Evolutionary conservation across 2,113 vertebrate genomes (phyloP).

Genomic region (Centropristis striata): DNA sequence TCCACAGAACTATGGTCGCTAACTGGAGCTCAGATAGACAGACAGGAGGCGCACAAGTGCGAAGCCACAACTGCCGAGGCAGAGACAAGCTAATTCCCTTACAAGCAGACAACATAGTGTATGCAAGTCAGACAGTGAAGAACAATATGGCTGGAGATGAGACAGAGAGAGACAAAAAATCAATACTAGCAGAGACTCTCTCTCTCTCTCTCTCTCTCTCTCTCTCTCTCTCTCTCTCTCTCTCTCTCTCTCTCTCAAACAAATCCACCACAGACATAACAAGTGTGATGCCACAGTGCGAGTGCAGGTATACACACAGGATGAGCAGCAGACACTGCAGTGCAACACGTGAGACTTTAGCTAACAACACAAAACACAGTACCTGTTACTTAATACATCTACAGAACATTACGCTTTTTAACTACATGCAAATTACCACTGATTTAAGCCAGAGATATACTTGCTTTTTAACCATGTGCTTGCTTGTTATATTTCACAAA

Average conservation of each 20-base stretch:
- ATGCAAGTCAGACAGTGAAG: conserved; percentile 69
- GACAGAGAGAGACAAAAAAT: conserved; percentile 32
- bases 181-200: conserved; percentile 25
- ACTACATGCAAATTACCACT: conserved; percentile 30
- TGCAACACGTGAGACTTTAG: conserved; percentile 11
- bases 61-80: conserved; percentile 50
- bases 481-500: too few relatives aligned
- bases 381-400: not conserved
- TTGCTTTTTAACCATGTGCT: too few relatives aligned
- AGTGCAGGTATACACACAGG: conserved; percentile 9
- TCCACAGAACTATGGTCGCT: not conserved
- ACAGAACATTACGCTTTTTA: not conserved
- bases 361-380: not conserved
- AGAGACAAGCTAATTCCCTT: conserved; percentile 36
- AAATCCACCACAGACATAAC: not conserved
- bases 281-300: conserved; percentile 7
- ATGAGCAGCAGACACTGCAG: conserved; percentile 6
- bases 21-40: conserved; percentile 16
- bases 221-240: not conserved
- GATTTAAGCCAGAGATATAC: too few relatives aligned
- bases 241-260: not conserved
- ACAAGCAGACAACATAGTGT: conserved; percentile 49
- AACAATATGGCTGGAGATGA: conserved; percentile 25
- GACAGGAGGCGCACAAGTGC: conserved; percentile 27
- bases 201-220: not conserved